A percentile compares a stretch with the other conserved stretches of the same genome.
Conservation (phyloP, 2,888 invertebrate species). For the Cerceris ruficornis region DNA sequence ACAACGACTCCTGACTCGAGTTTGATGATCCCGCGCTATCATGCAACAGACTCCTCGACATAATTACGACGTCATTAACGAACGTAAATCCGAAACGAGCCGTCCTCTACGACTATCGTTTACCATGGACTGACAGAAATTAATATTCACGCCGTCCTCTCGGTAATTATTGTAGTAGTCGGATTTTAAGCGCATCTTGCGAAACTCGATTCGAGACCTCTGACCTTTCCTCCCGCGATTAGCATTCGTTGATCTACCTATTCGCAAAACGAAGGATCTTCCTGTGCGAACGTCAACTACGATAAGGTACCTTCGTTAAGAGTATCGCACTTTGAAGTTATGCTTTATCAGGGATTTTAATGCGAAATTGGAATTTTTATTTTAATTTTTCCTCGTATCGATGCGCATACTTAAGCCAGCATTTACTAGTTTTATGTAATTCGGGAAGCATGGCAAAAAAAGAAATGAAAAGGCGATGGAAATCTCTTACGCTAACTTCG, state of each 20-base stretch:
- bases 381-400: too few species aligned
- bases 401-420: too few species aligned
- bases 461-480: too few species aligned
- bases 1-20: conserved; percentile 6
- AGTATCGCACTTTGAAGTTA: too few species aligned
- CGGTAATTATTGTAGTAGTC: conserved; percentile 23
- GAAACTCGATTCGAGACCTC: conserved; percentile 5
- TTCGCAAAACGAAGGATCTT: too few species aligned
- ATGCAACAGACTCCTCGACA: conserved; percentile 40
- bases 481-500: too few species aligned
- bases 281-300: too few species aligned
- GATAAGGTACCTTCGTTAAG: too few species aligned
- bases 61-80: conserved; percentile 53
- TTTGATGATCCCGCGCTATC: conserved; percentile 28
- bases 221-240: conserved; percentile 2
- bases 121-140: conserved; percentile 17
- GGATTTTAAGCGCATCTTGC: conserved; percentile 1
- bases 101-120: conserved; percentile 39
- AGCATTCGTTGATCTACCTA: not conserved
- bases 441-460: too few species aligned
- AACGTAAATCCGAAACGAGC: conserved; percentile 34
- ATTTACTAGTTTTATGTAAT: too few species aligned
- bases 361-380: too few species aligned
- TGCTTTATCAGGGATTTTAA: too few species aligned
- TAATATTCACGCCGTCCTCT: conserved; percentile 20